phyloP scores from a whole-genome alignment of 1,140 invertebrate species.

The Chironomus tepperi region DNA sequence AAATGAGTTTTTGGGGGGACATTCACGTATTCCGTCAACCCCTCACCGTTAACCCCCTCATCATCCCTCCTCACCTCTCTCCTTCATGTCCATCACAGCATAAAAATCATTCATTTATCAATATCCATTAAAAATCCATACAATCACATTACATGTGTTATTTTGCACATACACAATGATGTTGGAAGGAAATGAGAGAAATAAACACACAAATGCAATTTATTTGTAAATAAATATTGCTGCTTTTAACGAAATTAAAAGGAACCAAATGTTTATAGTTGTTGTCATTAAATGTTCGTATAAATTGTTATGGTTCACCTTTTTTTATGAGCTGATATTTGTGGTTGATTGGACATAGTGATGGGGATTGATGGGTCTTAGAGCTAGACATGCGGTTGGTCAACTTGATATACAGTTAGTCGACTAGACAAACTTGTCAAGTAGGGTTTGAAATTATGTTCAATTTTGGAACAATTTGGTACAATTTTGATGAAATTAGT shows the following conservation, averaged over 20 bases:
- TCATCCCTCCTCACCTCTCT: no score
- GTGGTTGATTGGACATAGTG: no score
- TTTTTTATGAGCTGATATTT: not conserved
- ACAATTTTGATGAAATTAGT: no score
- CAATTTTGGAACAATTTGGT: no score
- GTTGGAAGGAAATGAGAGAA: not conserved
- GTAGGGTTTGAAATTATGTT: no score
- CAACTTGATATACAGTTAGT: no score
- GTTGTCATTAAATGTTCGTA: not conserved
- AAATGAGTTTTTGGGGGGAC: no score
- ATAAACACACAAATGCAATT: not conserved
- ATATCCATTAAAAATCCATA: not conserved
- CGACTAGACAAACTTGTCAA: no score
- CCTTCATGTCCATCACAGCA: not conserved
- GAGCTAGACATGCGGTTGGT: no score
- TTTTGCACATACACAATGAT: not conserved
- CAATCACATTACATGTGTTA: not conserved
- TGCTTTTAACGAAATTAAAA: conserved; percentile 9
- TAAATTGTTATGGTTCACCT: conserved; percentile 10
- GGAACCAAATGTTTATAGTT: not conserved
- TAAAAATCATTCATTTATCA: not conserved
- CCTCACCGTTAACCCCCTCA: no score
- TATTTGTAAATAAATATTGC: not conserved
- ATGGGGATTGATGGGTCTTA: no score
- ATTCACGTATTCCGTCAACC: no score